These are phyloP conservation scores for Melanchra persicariae DNA, from an alignment of 2,888 invertebrate species.

Conservation along the genomic window DNA sequence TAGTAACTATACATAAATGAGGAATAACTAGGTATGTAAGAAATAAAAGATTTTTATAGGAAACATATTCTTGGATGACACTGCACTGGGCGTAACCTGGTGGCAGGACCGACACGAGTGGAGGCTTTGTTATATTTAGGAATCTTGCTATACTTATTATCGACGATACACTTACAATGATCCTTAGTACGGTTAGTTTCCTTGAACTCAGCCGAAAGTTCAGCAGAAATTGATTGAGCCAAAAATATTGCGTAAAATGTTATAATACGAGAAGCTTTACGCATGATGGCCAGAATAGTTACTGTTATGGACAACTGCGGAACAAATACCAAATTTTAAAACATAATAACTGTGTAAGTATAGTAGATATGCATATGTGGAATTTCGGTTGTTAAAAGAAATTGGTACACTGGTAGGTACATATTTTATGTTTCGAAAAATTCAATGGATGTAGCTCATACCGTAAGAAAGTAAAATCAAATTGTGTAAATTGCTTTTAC, in stretches of 20 bases:
- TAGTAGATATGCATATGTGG: constrained; percentile 13
- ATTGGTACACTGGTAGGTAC: constrained; percentile 24
- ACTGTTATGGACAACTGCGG: background rate
- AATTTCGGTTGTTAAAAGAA: constrained; percentile 15
- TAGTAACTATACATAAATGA: constrained; percentile 5
- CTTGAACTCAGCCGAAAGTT: background rate
- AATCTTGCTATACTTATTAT: too few species aligned
- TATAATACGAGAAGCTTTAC: background rate
- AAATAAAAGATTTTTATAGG: background rate
- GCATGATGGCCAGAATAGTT: constrained; percentile 14
- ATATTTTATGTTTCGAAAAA: background rate
- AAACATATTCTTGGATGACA: background rate
- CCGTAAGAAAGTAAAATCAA: too few species aligned
- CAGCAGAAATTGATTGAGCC: background rate
- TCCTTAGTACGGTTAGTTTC: constrained; percentile 10
- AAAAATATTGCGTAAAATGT: constrained; percentile 11
- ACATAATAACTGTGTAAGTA: constrained; percentile 1
- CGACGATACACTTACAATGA: constrained; percentile 5
- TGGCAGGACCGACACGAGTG: background rate
- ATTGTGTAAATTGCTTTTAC: too few species aligned
- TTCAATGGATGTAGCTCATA: too few species aligned
- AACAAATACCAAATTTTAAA: constrained; percentile 20
- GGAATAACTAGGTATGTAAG: background rate
- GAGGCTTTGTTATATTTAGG: background rate
- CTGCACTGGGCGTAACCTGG: background rate